Percentiles rank a stretch among this genome's conserved stretches.
Conservation (phyloP, 2,888 invertebrate genomes). For the Nomada flava region DNA sequence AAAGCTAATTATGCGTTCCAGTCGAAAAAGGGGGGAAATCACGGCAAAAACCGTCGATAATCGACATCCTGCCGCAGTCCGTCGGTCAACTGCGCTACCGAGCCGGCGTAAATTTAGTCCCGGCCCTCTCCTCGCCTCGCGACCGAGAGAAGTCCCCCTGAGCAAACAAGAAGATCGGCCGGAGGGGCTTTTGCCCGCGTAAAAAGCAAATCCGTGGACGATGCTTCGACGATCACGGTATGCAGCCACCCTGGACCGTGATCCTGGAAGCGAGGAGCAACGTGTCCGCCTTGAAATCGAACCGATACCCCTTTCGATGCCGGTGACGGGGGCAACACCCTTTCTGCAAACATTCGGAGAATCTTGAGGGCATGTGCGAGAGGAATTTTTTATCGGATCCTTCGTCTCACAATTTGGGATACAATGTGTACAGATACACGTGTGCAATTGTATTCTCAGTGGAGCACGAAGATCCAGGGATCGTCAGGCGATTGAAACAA, state of each 20-base stretch:
- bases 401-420: not conserved
- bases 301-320: constrained; percentile 11
- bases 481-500: too few species aligned
- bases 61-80: constrained; percentile 81
- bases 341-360: constrained; percentile 24
- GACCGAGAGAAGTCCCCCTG: constrained; percentile 56
- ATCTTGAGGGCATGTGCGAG: constrained; percentile 23
- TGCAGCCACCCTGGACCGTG: constrained; percentile 47
- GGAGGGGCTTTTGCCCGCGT: constrained; percentile 49
- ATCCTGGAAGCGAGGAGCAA: constrained; percentile 49
- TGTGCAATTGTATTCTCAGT: too few species aligned
- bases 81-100: constrained; percentile 72
- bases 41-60: constrained; percentile 82
- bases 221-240: constrained; percentile 68
- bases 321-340: constrained; percentile 20
- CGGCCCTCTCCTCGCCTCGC: constrained; percentile 40
- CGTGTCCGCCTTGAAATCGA: constrained; percentile 42
- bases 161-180: constrained; percentile 72
- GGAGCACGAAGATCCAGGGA: too few species aligned
- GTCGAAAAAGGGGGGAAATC: constrained; percentile 73
- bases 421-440: not conserved
- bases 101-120: constrained; percentile 68
- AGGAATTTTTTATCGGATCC: not conserved
- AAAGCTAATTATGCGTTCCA: constrained; percentile 82
- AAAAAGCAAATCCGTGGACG: constrained; percentile 67